Conservation (phyloP, 2,888 invertebrate genomes). For the Acleris cristana region DNA sequence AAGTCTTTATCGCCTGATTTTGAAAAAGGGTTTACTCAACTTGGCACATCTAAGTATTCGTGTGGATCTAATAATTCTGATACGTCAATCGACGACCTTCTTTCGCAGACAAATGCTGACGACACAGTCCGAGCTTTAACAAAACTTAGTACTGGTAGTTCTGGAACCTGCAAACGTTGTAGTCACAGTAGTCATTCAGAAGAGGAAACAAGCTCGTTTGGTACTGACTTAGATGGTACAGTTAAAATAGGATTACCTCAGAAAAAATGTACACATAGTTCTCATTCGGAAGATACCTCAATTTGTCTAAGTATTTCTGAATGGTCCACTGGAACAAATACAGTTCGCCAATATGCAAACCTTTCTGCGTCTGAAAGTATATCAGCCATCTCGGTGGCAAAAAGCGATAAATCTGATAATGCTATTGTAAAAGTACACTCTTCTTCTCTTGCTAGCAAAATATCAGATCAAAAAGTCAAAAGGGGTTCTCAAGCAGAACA, state of each 20-base stretch:
- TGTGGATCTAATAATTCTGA: conserved; percentile 86
- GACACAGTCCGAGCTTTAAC: conserved; percentile 81
- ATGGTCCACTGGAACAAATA: conserved; percentile 94
- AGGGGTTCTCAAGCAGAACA: conserved; percentile 74
- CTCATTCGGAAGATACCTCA: conserved; percentile 94
- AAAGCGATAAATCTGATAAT: conserved; percentile 85
- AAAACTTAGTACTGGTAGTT: conserved; percentile 75
- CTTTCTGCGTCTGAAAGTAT: conserved; percentile 88
- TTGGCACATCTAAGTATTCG: conserved; percentile 74
- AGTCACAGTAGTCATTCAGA: conserved; percentile 90
- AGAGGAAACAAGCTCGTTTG: conserved; percentile 89
- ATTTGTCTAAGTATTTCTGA: conserved; percentile 93
- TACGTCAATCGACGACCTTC: conserved; percentile 85
- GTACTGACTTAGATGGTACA: conserved; percentile 91
- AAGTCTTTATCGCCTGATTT: conserved; percentile 85
- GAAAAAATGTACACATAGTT: conserved; percentile 92
- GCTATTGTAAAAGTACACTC: conserved; percentile 83
- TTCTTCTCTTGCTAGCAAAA: conserved; percentile 79
- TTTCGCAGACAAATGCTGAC: conserved; percentile 84
- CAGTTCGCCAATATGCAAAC: conserved; percentile 91
- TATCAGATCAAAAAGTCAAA: conserved; percentile 79
- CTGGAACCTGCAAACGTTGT: conserved; percentile 84
- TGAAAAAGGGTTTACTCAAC: conserved; percentile 72
- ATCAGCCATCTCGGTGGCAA: conserved; percentile 84
- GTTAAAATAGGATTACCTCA: conserved; percentile 91